These are phyloP conservation scores for Procavia capensis DNA, from an alignment of 2,113 vertebrate genomes.

Conservation along the genomic window DNA sequence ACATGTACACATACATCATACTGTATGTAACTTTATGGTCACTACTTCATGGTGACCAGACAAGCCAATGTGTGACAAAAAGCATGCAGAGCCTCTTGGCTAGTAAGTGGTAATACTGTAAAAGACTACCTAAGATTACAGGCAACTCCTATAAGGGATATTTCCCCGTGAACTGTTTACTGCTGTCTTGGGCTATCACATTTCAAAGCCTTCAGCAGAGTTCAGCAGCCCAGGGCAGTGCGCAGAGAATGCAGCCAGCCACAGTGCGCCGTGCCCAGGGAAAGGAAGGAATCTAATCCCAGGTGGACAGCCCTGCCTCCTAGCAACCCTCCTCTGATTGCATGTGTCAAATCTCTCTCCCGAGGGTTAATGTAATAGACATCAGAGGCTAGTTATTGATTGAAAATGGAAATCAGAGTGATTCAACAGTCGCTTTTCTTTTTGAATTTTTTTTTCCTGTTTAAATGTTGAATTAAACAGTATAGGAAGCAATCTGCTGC, in stretches of 20 bases:
- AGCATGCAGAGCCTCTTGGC: neutral
- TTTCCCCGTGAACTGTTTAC: neutral
- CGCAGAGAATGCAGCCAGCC: neutral
- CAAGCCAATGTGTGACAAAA: neutral
- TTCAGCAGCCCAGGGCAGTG: neutral
- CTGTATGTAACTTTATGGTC: neutral
- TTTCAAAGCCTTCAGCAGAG: neutral
- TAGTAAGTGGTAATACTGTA: neutral
- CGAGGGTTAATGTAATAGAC: neutral
- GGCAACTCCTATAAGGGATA: neutral
- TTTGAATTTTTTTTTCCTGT: neutral
- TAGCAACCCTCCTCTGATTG: neutral
- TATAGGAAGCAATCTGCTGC: slow-evolving; percentile 14
- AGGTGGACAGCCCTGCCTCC: accelerated
- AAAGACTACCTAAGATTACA: neutral
- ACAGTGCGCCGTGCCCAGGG: neutral
- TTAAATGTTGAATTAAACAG: slow-evolving; percentile 55
- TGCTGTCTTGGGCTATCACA: neutral
- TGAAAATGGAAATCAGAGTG: slow-evolving; percentile 57
- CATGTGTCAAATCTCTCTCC: neutral
- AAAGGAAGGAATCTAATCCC: neutral
- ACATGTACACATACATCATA: neutral
- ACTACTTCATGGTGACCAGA: slow-evolving; percentile 10
- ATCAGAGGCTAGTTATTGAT: slow-evolving; percentile 11
- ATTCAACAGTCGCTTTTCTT: slow-evolving; percentile 9